phyloP scores from a whole-genome alignment of 1,140 invertebrate genomes.

The Eciton burchellii region DNA sequence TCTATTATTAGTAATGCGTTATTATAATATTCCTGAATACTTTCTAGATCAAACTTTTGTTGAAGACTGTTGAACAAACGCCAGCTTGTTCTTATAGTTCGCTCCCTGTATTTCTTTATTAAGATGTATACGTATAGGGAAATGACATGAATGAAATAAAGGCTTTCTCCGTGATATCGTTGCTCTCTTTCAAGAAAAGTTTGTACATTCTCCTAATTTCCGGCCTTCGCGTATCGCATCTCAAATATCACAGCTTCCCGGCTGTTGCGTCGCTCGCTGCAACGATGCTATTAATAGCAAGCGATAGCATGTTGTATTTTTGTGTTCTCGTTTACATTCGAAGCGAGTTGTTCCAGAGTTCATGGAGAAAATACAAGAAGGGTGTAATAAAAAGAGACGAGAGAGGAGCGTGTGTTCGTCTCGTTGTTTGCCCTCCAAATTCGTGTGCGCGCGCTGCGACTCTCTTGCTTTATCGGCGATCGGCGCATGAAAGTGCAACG shows the following conservation, averaged over 20 bases:
- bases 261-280: too few relatives aligned
- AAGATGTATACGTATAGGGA: neutral
- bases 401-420: neutral
- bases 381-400: too few relatives aligned
- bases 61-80: neutral
- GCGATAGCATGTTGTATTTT: too few relatives aligned
- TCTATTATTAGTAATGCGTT: neutral
- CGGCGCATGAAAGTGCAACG: constrained; percentile 61
- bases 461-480: constrained; percentile 23
- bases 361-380: too few relatives aligned
- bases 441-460: neutral
- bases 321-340: too few relatives aligned
- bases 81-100: neutral
- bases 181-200: too few relatives aligned
- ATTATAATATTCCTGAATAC: constrained; percentile 18
- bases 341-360: too few relatives aligned
- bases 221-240: too few relatives aligned
- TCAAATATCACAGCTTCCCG: too few relatives aligned
- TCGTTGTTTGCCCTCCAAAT: neutral
- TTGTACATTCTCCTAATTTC: too few relatives aligned
- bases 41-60: neutral
- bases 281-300: too few relatives aligned
- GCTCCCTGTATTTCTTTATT: neutral
- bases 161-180: too few relatives aligned
- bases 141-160: neutral